These are phyloP conservation scores for Morpho achilles DNA, from an alignment of 2,888 invertebrate species.

Conservation along the genomic window DNA sequence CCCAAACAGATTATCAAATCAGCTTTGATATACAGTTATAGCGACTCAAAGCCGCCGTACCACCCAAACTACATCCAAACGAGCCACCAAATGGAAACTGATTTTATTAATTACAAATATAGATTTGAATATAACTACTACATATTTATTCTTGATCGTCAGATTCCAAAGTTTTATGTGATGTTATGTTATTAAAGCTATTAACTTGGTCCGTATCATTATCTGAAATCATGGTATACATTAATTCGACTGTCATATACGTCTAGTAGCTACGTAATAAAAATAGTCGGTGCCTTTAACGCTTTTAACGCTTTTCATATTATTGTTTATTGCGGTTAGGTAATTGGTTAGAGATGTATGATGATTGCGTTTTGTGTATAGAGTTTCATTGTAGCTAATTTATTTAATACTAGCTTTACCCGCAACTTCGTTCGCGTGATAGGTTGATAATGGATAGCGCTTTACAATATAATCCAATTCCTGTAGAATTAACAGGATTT, in stretches of 20 bases:
- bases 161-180: constrained; percentile 24
- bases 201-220: constrained; percentile 56
- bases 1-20: constrained; percentile 5
- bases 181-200: constrained; percentile 26
- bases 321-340: constrained; percentile 19
- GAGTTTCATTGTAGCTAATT: not conserved
- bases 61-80: constrained; percentile 22
- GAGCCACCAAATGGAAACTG: constrained; percentile 32
- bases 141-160: constrained; percentile 36
- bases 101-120: constrained; percentile 72
- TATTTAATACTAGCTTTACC: too few relatives aligned
- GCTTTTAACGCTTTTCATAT: constrained; percentile 22
- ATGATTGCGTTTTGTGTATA: constrained; percentile 15
- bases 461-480: too few relatives aligned
- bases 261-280: constrained; percentile 24
- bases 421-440: too few relatives aligned
- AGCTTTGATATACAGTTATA: constrained; percentile 4
- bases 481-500: too few relatives aligned
- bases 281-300: constrained; percentile 22
- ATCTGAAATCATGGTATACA: constrained; percentile 57
- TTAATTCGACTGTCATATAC: constrained; percentile 66
- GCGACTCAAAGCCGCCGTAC: constrained; percentile 12
- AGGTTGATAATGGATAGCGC: too few relatives aligned
- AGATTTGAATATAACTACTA: constrained; percentile 31
- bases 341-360: constrained; percentile 25